Conservation (phyloP, 2,797 vertebrate genomes). For the Eulemur albifrons region DNA sequence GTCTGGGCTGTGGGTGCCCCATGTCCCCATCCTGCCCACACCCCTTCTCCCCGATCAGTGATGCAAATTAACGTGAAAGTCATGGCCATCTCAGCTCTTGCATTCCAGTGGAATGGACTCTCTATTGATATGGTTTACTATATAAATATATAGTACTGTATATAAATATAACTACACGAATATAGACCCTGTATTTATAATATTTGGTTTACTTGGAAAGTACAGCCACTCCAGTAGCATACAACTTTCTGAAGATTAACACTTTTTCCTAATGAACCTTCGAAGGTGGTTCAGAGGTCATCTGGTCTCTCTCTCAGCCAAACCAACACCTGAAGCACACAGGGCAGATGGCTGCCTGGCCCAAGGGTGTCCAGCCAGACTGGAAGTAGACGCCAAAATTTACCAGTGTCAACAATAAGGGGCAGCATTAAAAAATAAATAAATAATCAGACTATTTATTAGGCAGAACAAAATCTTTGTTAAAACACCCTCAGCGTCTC, state of each 20-base stretch:
- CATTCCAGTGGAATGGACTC: neutral
- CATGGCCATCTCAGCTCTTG: neutral
- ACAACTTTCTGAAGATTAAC: neutral
- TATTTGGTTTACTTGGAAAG: neutral
- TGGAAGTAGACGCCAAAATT: conserved; percentile 14
- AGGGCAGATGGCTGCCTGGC: conserved; percentile 52
- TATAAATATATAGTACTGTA: too few species aligned
- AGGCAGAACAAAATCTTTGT: neutral
- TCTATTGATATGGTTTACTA: neutral
- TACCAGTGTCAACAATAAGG: conserved; percentile 34
- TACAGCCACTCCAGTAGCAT: neutral
- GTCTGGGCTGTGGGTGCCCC: neutral
- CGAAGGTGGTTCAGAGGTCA: conserved; percentile 49
- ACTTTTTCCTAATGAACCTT: neutral
- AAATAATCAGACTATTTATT: neutral
- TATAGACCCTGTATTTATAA: neutral
- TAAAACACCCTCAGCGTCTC: neutral
- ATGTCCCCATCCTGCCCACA: neutral
- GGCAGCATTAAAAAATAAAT: neutral
- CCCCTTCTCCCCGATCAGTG: neutral
- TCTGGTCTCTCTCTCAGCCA: conserved; percentile 29
- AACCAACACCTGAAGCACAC: conserved; percentile 42
- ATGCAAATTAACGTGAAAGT: neutral
- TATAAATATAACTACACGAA: too few species aligned
- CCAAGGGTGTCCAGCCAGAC: neutral